phyloP scores from a whole-genome alignment of 2,113 vertebrate species.

The Neolamprologus fasciatus region DNA sequence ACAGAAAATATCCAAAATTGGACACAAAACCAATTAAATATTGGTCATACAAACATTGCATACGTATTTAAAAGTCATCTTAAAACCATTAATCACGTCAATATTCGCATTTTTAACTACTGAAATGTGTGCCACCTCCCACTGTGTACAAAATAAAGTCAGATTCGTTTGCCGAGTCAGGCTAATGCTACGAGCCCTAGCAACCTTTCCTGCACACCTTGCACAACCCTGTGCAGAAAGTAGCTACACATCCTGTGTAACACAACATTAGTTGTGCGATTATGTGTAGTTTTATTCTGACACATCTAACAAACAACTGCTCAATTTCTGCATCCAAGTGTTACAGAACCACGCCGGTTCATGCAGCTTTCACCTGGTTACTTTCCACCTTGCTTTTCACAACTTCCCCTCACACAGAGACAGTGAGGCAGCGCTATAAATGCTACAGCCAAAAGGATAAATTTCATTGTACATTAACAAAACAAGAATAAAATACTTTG shows the following conservation, averaged over 20 bases:
- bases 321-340: neutral
- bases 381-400: neutral
- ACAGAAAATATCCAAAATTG: neutral
- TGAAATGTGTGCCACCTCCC: neutral
- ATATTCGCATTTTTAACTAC: neutral
- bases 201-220: neutral
- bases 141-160: neutral
- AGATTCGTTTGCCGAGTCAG: neutral
- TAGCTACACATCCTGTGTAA: neutral
- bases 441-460: neutral
- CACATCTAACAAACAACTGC: neutral
- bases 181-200: rapidly evolving
- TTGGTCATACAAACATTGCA: neutral
- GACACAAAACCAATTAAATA: neutral
- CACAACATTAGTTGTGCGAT: neutral
- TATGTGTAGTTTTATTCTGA: neutral
- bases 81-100: neutral
- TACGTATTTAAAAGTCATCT: neutral
- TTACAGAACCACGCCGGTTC: neutral
- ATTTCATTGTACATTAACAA: neutral
- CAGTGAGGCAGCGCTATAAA: rapidly evolving
- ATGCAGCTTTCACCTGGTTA: neutral
- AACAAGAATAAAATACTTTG: neutral
- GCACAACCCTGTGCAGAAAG: neutral
- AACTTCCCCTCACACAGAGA: neutral